A percentile compares a stretch with the other conserved stretches of the same genome.
These are phyloP conservation scores for Dasyurus viverrinus DNA, from an alignment of 2,113 vertebrate genomes.

Conservation along the genomic window DNA sequence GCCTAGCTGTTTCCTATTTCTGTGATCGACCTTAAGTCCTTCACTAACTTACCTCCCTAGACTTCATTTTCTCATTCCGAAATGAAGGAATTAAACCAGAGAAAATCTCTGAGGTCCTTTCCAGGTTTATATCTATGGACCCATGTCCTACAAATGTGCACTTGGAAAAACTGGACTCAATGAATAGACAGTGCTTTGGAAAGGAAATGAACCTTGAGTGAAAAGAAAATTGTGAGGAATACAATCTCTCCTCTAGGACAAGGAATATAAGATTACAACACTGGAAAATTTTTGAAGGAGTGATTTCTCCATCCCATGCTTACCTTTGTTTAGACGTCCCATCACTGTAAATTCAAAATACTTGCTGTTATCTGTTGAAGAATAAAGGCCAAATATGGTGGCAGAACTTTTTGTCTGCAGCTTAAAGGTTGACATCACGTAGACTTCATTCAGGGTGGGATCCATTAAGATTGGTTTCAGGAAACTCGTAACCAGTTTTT, in stretches of 20 bases:
- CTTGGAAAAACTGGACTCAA: background rate
- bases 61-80: background rate
- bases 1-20: background rate
- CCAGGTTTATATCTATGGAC: background rate
- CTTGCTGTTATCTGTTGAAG: slow-evolving; percentile 90
- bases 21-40: background rate
- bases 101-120: background rate
- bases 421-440: slow-evolving; percentile 91
- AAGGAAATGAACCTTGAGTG: background rate
- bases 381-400: slow-evolving; percentile 91
- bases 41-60: background rate
- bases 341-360: slow-evolving; percentile 94
- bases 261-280: background rate
- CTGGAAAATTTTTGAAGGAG: background rate
- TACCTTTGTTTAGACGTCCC: slow-evolving; percentile 94
- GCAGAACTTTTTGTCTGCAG: slow-evolving; percentile 90
- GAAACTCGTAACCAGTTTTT: slow-evolving; percentile 85
- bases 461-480: slow-evolving; percentile 89
- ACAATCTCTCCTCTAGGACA: background rate
- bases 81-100: background rate
- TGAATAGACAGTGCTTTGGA: slow-evolving; percentile 4
- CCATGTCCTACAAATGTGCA: background rate
- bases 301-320: slow-evolving; percentile 49
- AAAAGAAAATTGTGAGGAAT: background rate
- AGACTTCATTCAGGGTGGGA: slow-evolving; percentile 89